Evolutionary conservation across 2,888 invertebrate species (phyloP), one percentile per base, ranked within the genome.

Genomic region (Oeneis ivallda): DNA sequence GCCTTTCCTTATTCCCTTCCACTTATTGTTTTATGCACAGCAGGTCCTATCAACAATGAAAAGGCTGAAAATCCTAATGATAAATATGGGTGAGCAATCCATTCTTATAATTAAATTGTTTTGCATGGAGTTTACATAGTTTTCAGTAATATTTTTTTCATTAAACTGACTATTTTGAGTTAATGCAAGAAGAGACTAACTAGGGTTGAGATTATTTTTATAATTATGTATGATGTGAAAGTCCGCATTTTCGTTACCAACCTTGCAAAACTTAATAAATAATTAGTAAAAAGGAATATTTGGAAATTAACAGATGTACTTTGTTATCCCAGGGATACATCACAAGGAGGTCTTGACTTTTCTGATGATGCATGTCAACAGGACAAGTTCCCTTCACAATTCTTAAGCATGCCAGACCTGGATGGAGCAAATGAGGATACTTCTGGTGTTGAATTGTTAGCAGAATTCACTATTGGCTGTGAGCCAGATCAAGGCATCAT

Each of bases 381-480:
- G 69, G 80, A 72, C 67, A 80, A 78, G 60, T 87, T 86, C 67
- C 72, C 85, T 32, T 71, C 73, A 53, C 84, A 86, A 69, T 88
- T 89, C 72, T 71, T 90, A 57, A 89, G 79, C 68, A 90, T 90
- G 89, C 89, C 90, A 70, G 87, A 89, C 17, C 78, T 91, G 34
- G 87, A 86, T 54, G 86, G 79, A 61, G 76, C 83, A 52, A 74
- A 74, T 59, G 76, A 75, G 56, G 76, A 75, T 7, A 80, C 79
- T 54, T 76, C 82, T 65, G 79, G 81, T 67, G 82, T 83, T 17
- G 87, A 89, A 70, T 75, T 91, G 54, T 72, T 90, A 45, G 87
- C 87, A 11, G 87, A 89, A 68, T 91, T 90, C 72, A 81, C 89
- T 72, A 88, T 91, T 71, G 79, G 81, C 13, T 76, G 83, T 79